Conservation (phyloP, 2,888 invertebrate species). For the Andrena bucephala region DNA sequence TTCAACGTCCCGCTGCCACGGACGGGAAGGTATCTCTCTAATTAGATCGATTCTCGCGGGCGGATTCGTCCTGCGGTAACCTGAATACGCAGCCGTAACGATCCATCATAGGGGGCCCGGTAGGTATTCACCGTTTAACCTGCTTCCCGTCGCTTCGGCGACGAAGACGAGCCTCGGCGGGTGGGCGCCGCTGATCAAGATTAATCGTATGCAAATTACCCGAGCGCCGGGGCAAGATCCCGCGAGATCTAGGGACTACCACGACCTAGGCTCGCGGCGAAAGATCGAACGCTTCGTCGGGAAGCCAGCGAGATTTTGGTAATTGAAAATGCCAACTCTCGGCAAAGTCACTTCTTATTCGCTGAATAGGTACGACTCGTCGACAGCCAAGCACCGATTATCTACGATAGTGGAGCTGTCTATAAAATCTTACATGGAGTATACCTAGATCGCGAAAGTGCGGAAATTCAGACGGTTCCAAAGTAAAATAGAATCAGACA, state of each 20-base stretch:
- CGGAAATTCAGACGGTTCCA: no score
- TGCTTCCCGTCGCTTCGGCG: slow-evolving; percentile 52
- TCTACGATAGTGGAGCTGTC: background rate
- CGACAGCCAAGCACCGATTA: no score
- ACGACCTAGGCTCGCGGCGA: slow-evolving; percentile 11
- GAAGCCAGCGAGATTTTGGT: slow-evolving; percentile 40
- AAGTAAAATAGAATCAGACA: no score
- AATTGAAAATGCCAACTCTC: slow-evolving; percentile 56
- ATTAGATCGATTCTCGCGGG: slow-evolving; percentile 61
- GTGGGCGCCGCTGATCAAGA: slow-evolving; percentile 69
- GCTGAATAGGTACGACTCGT: background rate
- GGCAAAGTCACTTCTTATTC: slow-evolving; percentile 12
- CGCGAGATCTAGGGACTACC: slow-evolving; percentile 44
- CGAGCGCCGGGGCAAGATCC: slow-evolving; percentile 53
- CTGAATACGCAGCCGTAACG: slow-evolving; percentile 59
- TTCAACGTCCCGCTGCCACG: background rate
- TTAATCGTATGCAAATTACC: slow-evolving; percentile 76
- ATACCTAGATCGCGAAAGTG: background rate
- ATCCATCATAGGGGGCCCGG: slow-evolving; percentile 64
- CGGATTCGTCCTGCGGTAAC: slow-evolving; percentile 50
- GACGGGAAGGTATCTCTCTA: slow-evolving; percentile 17
- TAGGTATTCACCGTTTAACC: slow-evolving; percentile 68
- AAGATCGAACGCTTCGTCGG: slow-evolving; percentile 52
- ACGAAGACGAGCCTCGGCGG: slow-evolving; percentile 52
- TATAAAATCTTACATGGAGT: no score